Percentiles rank a stretch among this genome's conserved stretches.
These are phyloP conservation scores for Garrulus glandarius DNA, from an alignment of 2,797 vertebrate genomes.

Conservation along the genomic window DNA sequence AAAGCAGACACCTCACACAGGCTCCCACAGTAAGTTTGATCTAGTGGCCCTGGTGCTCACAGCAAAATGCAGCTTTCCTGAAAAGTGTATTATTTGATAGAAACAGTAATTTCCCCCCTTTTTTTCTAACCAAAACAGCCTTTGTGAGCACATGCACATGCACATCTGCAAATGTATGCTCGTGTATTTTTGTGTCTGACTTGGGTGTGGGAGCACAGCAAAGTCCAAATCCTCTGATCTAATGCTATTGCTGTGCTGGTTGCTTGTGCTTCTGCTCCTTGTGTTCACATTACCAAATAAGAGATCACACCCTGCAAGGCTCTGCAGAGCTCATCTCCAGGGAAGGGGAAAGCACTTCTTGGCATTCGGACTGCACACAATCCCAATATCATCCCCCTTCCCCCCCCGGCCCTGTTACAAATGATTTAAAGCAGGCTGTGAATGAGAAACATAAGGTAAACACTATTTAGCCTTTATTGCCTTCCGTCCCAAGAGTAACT, in stretches of 20 bases:
- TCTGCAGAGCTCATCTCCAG: slow-evolving; percentile 13
- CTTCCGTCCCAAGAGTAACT: neutral
- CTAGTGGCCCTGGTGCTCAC: neutral
- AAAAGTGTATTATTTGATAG: neutral
- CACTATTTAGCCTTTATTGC: slow-evolving; percentile 21
- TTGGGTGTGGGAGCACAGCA: slow-evolving; percentile 36
- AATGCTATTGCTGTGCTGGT: slow-evolving; percentile 16
- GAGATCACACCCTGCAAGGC: slow-evolving; percentile 39
- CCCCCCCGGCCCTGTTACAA: neutral
- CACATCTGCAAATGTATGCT: neutral
- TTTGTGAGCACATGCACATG: neutral
- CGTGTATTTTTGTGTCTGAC: neutral
- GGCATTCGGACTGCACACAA: neutral
- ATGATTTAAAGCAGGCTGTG: slow-evolving; percentile 48
- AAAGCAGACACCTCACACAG: neutral
- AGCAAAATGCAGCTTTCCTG: neutral
- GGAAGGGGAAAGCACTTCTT: slow-evolving; percentile 22
- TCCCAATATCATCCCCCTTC: neutral
- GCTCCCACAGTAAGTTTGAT: neutral
- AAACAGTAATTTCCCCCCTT: neutral
- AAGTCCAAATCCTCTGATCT: slow-evolving; percentile 49
- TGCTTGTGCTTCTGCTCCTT: slow-evolving; percentile 29
- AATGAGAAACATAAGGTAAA: slow-evolving; percentile 59
- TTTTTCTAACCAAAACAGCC: neutral
- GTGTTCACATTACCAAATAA: slow-evolving; percentile 40